These are phyloP conservation scores for Heliocidaris tuberculata DNA, from an alignment of 35 echinoderm and acorn worm species.

Conservation along the genomic window DNA sequence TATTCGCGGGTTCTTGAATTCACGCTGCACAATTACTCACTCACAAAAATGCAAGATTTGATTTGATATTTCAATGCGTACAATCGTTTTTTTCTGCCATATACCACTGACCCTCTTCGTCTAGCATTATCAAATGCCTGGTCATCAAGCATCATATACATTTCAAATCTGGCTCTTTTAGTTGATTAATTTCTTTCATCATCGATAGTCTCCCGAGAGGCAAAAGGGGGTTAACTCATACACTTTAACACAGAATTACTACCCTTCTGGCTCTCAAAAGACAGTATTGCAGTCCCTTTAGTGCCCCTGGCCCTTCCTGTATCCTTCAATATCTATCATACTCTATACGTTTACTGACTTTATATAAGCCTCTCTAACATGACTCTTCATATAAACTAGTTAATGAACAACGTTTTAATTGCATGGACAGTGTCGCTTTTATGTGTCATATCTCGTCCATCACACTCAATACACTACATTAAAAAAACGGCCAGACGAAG, in stretches of 20 bases:
- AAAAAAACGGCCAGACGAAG: no score
- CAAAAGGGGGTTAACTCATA: neutral
- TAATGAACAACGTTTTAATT: neutral
- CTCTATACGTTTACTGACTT: neutral
- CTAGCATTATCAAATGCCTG: neutral
- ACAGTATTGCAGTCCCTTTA: neutral
- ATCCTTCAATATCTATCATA: constrained; percentile 12
- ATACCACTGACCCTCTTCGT: neutral
- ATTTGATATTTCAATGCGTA: no score
- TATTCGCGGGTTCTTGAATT: no score
- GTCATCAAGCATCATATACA: neutral
- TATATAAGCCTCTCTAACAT: constrained; percentile 3
- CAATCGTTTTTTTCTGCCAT: no score
- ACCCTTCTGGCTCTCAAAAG: no score
- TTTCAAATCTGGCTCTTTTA: neutral
- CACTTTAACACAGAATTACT: neutral
- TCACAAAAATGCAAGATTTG: no score
- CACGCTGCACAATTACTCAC: no score
- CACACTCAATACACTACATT: neutral
- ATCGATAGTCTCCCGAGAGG: neutral
- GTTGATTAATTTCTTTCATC: neutral
- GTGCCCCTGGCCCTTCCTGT: neutral
- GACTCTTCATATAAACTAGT: neutral
- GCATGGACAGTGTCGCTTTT: neutral
- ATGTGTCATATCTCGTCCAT: neutral